Conservation (phyloP, 2,113 vertebrate species). For the Alexandromys fortis region DNA sequence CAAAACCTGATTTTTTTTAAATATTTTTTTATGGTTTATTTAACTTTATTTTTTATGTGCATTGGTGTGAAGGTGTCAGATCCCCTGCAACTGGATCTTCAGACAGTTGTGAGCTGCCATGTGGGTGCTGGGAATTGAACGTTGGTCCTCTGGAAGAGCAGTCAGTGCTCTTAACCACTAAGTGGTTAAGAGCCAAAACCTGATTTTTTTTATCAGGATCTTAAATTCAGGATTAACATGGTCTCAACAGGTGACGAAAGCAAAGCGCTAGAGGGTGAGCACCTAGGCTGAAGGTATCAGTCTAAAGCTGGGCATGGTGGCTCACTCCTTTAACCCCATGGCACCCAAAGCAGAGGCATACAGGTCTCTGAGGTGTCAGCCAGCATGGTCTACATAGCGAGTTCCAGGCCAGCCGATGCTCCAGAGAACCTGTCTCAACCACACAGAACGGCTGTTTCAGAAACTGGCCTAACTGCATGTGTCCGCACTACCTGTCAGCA, state of each 20-base stretch:
- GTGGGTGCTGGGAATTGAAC: no score
- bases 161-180: no score
- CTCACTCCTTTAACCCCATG: no score
- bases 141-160: no score
- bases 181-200: not conserved
- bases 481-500: not conserved
- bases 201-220: not conserved
- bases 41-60: no score
- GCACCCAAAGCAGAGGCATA: not conserved
- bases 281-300: not conserved
- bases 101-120: no score
- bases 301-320: not conserved
- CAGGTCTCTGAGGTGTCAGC: not conserved
- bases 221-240: not conserved
- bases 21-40: no score
- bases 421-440: not conserved
- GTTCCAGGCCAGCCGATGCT: not conserved
- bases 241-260: no score
- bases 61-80: no score
- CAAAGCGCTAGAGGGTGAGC: not conserved
- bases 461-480: not conserved
- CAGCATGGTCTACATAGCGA: not conserved
- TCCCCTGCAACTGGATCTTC: no score
- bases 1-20: not conserved
- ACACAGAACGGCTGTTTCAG: not conserved